Evolutionary conservation across 1,140 invertebrate genomes (phyloP).

Genomic region (Probaryconus sp.): DNA sequence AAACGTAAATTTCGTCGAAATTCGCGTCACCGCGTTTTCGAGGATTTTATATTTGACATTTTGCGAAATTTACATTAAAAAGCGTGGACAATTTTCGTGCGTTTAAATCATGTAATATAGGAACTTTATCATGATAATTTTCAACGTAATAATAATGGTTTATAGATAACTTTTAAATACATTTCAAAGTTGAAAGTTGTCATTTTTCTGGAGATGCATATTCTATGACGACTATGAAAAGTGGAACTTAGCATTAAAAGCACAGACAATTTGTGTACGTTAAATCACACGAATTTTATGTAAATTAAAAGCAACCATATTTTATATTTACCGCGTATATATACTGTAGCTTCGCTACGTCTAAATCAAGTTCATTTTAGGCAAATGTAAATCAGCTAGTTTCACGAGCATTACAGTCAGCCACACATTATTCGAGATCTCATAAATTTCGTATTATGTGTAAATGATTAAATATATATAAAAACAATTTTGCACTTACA

Average conservation of each 20-base stretch:
- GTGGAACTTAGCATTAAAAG: too few species aligned
- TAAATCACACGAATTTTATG: constrained; percentile 14
- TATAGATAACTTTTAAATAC: too few species aligned
- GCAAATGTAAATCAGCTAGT: constrained; percentile 23
- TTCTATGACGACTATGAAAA: too few species aligned
- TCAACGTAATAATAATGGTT: too few species aligned
- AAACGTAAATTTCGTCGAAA: not conserved
- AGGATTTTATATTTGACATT: constrained; percentile 29
- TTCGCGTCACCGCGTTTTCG: constrained; percentile 9
- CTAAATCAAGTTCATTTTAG: too few species aligned
- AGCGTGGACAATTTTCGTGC: constrained; percentile 17
- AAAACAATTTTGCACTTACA: too few species aligned
- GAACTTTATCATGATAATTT: too few species aligned
- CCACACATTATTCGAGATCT: too few species aligned
- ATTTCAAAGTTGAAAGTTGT: too few species aligned
- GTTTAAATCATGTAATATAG: constrained; percentile 22
- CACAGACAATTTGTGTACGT: too few species aligned
- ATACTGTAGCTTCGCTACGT: too few species aligned
- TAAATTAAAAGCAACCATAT: constrained; percentile 7
- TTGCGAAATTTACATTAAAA: constrained; percentile 33
- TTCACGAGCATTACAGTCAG: constrained; percentile 6
- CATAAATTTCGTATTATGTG: constrained; percentile 21
- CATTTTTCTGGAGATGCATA: too few species aligned
- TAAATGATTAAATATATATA: constrained; percentile 10
- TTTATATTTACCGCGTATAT: constrained; percentile 7